Conservation (phyloP, 2,113 vertebrate genomes). For the Mesitornis unicolor region DNA sequence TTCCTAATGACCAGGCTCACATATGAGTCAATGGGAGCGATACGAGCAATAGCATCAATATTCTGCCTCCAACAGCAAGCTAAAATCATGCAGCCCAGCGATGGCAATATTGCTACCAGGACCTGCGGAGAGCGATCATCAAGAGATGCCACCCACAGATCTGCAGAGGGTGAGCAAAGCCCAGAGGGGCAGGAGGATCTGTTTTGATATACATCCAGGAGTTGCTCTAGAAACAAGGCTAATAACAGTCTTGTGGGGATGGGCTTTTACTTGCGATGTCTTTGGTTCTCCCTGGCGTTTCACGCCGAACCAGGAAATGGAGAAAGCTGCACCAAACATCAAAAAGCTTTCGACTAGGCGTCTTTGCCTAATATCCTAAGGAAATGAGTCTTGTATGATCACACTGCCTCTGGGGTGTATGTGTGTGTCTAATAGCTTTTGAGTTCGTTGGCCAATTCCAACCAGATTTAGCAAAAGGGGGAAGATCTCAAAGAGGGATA, state of each 20-base stretch:
- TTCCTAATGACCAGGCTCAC: background rate
- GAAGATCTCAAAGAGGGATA: slow-evolving; percentile 3
- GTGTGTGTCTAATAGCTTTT: slow-evolving; percentile 44
- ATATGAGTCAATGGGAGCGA: background rate
- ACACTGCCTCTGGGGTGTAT: background rate
- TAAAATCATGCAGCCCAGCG: background rate
- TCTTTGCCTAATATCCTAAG: slow-evolving; percentile 63
- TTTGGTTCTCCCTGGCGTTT: slow-evolving; percentile 31
- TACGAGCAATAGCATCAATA: background rate
- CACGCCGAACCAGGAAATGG: slow-evolving; percentile 43
- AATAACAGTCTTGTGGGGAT: slow-evolving; percentile 44
- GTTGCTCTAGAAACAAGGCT: slow-evolving; percentile 38
- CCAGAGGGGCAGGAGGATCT: slow-evolving; percentile 53
- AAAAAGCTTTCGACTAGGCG: slow-evolving; percentile 31
- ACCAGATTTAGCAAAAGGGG: background rate
- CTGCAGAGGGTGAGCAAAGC: slow-evolving; percentile 15
- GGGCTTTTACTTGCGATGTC: slow-evolving; percentile 52
- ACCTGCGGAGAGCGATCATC: background rate
- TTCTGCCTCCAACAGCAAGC: background rate
- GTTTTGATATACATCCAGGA: slow-evolving; percentile 32
- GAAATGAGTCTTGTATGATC: slow-evolving; percentile 49
- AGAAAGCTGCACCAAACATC: slow-evolving; percentile 33
- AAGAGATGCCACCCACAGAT: slow-evolving; percentile 58
- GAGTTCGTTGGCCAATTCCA: slow-evolving; percentile 9
- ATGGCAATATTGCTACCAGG: background rate